phyloP scores from a whole-genome alignment of 2,888 invertebrate species.

The Thereva unica region DNA sequence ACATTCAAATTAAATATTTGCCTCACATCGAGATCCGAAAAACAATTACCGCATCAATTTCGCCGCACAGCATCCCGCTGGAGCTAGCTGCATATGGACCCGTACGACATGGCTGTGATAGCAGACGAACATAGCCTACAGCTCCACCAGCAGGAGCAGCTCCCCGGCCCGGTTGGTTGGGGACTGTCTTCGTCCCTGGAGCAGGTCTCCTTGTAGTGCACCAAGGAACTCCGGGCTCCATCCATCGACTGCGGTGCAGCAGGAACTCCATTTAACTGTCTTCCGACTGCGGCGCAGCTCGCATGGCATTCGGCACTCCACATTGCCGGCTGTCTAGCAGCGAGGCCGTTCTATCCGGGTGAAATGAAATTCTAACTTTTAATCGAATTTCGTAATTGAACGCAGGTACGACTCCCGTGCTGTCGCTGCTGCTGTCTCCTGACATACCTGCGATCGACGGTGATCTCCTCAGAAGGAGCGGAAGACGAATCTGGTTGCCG shows the following conservation, averaged over 20 bases:
- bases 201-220: no score
- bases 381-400: conserved; percentile 35
- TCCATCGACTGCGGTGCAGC: no score
- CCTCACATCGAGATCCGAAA: conserved; percentile 16
- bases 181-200: no score
- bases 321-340: conserved; percentile 15
- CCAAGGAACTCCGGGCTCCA: no score
- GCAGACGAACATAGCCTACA: conserved; percentile 9
- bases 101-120: background rate
- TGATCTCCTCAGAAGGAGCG: conserved; percentile 14
- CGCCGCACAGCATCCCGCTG: conserved; percentile 3
- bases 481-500: conserved; percentile 17
- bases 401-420: conserved; percentile 27
- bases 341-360: background rate
- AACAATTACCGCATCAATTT: conserved; percentile 30
- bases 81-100: background rate
- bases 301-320: background rate
- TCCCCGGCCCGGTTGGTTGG: no score
- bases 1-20: conserved; percentile 27
- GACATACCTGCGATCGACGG: conserved; percentile 18
- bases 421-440: conserved; percentile 17
- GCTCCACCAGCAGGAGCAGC: background rate
- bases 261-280: no score
- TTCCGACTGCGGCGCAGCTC: background rate
- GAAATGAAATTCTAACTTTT: conserved; percentile 32